Base-by-base conservation (phyloP, 2,113 vertebrate species). In the Hiodon tergisus region DNA sequence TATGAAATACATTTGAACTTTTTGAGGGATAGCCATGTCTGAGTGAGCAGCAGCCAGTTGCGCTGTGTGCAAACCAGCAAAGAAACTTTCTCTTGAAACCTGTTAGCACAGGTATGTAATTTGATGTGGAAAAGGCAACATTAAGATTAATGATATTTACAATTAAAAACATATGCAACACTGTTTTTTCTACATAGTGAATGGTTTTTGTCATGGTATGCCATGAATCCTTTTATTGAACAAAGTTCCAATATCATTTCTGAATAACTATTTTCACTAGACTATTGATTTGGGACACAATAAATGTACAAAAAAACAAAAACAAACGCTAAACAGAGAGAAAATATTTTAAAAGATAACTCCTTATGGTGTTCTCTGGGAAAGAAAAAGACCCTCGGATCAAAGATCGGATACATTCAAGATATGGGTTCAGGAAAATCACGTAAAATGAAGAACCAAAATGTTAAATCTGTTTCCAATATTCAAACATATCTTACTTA, bases 401-500 rank as follows among this genome's bases (percentile, higher is more conserved):
- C 4, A 46, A 71, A 58, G 57, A 58, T 8, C 6, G 55, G 55
- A 72, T 59, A 72, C 17, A 50, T 47, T 47, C 2, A 60, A 72
- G 55, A 48, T 47, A 2, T 5, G 31, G 50, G 69, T 69, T 70
- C 8, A 31, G 57, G 16, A 8, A 55, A 70, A 70, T 31, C 7
- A 70, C 3, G 3, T 11, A 54, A 52, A 16, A 11, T 10, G n/a
- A 57, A 16, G 54, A 46, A 47, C 13, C 47, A 9, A 58, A 58
- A 46, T 71, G 31, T 71, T 14, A 47, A 52, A 71, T 71, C 69
- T 46, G 16, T 31, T 57, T 57, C 53, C 10, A 71, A 71, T 70
- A 57, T 3, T 53, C 13, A 53, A 51, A 51, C 5, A 16, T 57
- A 6, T 6, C 11, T 53, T 47, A 55, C 5, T 63, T 5, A 63